A percentile compares a stretch with the other conserved stretches of the same genome.
Evolutionary conservation across 1,140 invertebrate genomes (phyloP).

Genomic region (Laupala kohalensis): DNA sequence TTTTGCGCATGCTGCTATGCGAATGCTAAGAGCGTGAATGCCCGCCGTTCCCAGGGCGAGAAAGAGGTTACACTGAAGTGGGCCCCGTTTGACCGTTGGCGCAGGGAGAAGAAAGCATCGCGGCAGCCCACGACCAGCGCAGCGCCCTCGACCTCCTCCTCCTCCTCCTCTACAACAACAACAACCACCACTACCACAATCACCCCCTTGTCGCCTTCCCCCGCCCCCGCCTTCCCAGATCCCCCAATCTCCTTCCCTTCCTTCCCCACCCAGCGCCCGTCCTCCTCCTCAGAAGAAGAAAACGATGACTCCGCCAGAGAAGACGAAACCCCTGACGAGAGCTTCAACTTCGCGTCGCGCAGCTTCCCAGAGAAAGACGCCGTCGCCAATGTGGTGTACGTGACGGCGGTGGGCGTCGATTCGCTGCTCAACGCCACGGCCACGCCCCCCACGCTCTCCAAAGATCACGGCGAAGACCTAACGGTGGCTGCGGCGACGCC

Average conservation of each 20-base stretch:
- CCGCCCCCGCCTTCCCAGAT: neutral
- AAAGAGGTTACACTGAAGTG: no score
- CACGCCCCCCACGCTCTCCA: no score
- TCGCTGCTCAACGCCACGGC: neutral
- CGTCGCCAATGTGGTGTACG: conserved; percentile 10
- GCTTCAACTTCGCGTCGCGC: conserved; percentile 5
- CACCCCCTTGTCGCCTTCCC: neutral
- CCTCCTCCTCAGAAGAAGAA: no score
- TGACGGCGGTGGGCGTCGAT: conserved; percentile 6
- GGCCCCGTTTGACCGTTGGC: no score
- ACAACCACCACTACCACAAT: neutral
- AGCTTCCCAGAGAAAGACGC: conserved; percentile 1
- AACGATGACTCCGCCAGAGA: neutral
- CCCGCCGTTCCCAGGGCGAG: no score
- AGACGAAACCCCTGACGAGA: neutral
- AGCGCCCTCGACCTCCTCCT: neutral
- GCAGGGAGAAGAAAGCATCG: neutral
- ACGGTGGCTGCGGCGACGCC: no score
- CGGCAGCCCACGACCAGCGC: neutral
- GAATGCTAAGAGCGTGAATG: no score
- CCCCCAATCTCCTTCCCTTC: neutral
- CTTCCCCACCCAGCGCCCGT: neutral
- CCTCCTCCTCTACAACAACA: neutral
- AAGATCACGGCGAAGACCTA: neutral
- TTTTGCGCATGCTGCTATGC: no score